A percentile compares a stretch with the other conserved stretches of the same genome.
Conservation (phyloP, 2,797 vertebrate genomes). For the Microctenopoma lineatum region DNA sequence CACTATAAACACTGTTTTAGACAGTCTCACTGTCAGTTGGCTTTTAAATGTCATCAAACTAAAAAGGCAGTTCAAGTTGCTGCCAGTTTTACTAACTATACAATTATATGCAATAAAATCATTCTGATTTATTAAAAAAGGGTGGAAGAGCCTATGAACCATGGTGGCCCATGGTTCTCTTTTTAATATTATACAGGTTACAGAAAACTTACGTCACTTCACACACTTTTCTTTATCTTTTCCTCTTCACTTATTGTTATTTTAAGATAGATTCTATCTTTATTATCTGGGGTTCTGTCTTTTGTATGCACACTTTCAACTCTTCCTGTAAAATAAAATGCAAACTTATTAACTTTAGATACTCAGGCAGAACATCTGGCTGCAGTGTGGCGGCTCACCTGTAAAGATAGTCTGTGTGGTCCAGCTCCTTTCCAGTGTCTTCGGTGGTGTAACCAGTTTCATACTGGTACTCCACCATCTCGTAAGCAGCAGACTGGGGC, state of each 20-base stretch:
- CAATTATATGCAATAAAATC: background rate
- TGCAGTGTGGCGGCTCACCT: slow-evolving; percentile 51
- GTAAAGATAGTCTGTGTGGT: slow-evolving; percentile 70
- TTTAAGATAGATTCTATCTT: no score
- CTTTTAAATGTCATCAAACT: background rate
- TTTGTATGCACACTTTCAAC: no score
- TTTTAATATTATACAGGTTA: no score
- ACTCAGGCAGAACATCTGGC: background rate
- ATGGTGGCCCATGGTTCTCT: no score
- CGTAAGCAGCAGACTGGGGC: slow-evolving; percentile 39
- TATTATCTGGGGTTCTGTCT: no score
- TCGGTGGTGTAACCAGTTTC: slow-evolving; percentile 88
- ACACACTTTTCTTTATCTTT: no score
- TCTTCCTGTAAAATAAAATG: no score
- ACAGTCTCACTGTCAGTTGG: background rate
- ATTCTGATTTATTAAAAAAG: background rate
- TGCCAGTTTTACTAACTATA: background rate
- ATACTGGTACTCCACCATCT: slow-evolving; percentile 80
- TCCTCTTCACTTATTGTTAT: no score
- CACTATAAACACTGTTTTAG: slow-evolving; percentile 9
- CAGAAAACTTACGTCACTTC: no score
- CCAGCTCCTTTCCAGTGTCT: slow-evolving; percentile 84
- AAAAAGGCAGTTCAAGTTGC: background rate
- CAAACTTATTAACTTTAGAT: no score
- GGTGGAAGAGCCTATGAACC: no score